phyloP scores from a whole-genome alignment of 1,140 invertebrate genomes.

The Hycleus phaleratus region DNA sequence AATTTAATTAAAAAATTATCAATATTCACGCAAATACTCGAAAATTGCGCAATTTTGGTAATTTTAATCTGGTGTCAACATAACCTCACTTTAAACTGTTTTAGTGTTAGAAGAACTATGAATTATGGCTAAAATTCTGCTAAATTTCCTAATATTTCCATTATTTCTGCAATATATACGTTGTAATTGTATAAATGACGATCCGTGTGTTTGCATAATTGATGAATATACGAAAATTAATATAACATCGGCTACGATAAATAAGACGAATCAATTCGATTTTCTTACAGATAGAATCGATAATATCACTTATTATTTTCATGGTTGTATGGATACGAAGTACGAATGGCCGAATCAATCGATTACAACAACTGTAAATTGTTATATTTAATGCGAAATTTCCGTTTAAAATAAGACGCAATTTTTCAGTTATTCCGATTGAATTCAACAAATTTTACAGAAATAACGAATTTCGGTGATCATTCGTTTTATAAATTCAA shows the following conservation, averaged over 20 bases:
- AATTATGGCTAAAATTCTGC: constrained; percentile 15
- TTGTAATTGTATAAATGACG: constrained; percentile 2
- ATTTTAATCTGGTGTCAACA: too few species aligned
- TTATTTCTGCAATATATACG: background rate
- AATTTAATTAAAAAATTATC: too few species aligned
- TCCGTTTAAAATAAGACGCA: background rate
- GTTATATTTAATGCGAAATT: background rate
- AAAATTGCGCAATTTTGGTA: too few species aligned
- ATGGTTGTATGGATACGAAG: constrained; percentile 13
- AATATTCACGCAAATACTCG: too few species aligned
- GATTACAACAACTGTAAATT: background rate
- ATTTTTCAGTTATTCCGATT: background rate
- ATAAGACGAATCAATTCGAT: background rate
- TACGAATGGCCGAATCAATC: background rate
- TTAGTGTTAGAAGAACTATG: background rate
- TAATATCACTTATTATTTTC: constrained; percentile 21
- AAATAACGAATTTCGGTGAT: background rate
- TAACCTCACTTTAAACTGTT: too few species aligned
- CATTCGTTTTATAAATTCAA: background rate
- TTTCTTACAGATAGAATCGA: constrained; percentile 1
- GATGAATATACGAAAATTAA: constrained; percentile 19
- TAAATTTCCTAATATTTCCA: constrained; percentile 1
- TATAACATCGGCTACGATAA: constrained; percentile 4
- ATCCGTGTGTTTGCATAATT: constrained; percentile 15
- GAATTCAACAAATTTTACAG: background rate